A percentile compares a stretch with the other conserved stretches of the same genome.
These are phyloP conservation scores for Eumeta japonica DNA, from an alignment of 1,140 invertebrate genomes.

Conservation along the genomic window DNA sequence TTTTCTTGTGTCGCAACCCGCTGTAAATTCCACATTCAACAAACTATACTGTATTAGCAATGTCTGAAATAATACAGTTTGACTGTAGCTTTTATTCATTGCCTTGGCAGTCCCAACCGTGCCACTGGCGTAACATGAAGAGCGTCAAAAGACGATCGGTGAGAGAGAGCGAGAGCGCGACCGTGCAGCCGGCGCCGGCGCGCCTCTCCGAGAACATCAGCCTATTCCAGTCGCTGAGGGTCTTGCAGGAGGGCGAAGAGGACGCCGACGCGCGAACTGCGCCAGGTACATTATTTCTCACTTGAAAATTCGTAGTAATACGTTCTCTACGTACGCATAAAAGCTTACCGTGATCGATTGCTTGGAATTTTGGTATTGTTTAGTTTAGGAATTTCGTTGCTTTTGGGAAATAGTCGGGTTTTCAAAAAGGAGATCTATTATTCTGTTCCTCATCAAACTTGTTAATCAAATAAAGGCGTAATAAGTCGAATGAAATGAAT, in stretches of 20 bases:
- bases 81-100: too few species aligned
- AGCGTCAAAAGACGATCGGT: constrained; percentile 67
- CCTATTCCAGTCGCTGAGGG: constrained; percentile 83
- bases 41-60: too few species aligned
- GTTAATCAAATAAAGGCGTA: too few species aligned
- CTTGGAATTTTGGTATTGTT: too few species aligned
- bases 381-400: background rate
- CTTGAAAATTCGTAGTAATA: constrained; percentile 14
- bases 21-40: too few species aligned
- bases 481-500: too few species aligned
- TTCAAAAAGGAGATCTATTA: too few species aligned
- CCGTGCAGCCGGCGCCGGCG: constrained; percentile 29
- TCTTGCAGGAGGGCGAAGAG: constrained; percentile 81
- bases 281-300: constrained; percentile 14
- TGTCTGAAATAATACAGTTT: too few species aligned
- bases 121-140: constrained; percentile 89
- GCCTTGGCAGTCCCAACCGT: constrained; percentile 91
- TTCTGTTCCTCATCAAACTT: too few species aligned
- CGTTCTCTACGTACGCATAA: constrained; percentile 21
- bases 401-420: too few species aligned
- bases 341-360: too few species aligned
- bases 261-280: constrained; percentile 57
- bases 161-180: constrained; percentile 20
- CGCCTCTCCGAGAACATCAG: constrained; percentile 82
- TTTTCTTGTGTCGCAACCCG: too few species aligned